Base-by-base conservation (phyloP, 2,113 vertebrate species). In the Taxidea taxus region DNA sequence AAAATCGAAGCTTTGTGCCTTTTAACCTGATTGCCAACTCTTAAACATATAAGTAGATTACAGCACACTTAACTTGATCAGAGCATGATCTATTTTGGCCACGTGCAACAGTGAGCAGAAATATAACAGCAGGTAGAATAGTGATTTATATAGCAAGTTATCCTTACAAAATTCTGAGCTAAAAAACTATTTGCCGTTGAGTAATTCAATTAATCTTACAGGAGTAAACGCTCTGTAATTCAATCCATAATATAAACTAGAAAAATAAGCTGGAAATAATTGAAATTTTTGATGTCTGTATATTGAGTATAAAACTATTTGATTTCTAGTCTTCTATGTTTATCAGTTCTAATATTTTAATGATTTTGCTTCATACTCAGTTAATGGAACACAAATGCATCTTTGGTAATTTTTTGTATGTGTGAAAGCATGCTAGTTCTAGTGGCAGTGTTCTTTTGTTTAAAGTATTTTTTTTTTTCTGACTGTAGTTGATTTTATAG, bases 1-100 rank as follows among this genome's bases (percentile, higher is more conserved):
- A 97, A 89, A 98, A 97, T 92, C 97, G 91, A 86, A 98, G 98
- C 98, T 97, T 97, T 97, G 98, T 99, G 98, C 99, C 99, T 99
- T 99, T 98, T 96, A 96, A 97, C 95, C 87, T 87, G 97, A 98
- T 96, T 97, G 97, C 96, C 97, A 97, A 77, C 87, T 96, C 3
- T 96, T 95, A 96, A 97, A 97, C 64, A 85, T 95, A 89, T 97
- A 91, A 47, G 58, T 98, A 94, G 95, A 95, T 94, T 96, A 91
- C 84, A 87, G 90, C 83, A 95, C 58, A 92, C 78, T 84, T 94
- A 51, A 51, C 14, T 31, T 83, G 85, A 94, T 80, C 95, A 93
- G 74, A 92, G 84, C 93, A 92, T 90, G 87, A 77, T 87, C 49
- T 92, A 20, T 97, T 96, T 96, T 91, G 96, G 37, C 78, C 92